These are phyloP conservation scores for Trichonephila clavipes DNA, from an alignment of 1,140 invertebrate species.

Conservation along the genomic window DNA sequence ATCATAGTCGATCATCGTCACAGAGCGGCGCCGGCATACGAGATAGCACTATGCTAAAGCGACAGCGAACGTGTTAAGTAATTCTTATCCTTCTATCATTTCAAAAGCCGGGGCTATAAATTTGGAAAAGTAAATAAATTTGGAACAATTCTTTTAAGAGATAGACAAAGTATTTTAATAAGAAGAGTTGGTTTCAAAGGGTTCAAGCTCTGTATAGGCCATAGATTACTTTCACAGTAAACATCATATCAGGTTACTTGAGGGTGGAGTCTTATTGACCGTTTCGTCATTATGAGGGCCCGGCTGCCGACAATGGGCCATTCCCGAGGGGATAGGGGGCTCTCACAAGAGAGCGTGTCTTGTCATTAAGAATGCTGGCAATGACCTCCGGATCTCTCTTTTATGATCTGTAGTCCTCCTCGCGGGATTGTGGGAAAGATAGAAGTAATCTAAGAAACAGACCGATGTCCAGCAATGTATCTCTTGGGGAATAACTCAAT, in stretches of 20 bases:
- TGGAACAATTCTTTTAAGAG: no score
- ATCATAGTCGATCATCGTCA: no score
- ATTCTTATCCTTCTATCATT: no score
- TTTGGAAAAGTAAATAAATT: no score
- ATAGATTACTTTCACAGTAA: background rate
- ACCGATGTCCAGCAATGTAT: no score
- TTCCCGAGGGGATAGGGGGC: background rate
- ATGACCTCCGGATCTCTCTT: background rate
- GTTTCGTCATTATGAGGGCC: background rate
- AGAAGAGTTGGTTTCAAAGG: no score
- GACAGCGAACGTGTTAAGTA: no score
- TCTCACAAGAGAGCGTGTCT: background rate
- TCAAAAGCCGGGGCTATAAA: no score
- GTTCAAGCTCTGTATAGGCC: background rate
- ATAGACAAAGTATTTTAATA: no score
- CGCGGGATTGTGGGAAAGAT: background rate
- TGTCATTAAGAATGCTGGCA: constrained; percentile 26
- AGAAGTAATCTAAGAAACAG: background rate
- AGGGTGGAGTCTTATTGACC: constrained; percentile 10
- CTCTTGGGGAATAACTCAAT: no score
- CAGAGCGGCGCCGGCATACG: no score
- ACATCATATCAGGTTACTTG: background rate
- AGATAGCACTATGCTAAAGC: no score
- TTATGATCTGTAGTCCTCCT: background rate
- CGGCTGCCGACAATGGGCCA: background rate